Base-by-base conservation (phyloP, 2,113 vertebrate genomes). In the Loxodonta africana region DNA sequence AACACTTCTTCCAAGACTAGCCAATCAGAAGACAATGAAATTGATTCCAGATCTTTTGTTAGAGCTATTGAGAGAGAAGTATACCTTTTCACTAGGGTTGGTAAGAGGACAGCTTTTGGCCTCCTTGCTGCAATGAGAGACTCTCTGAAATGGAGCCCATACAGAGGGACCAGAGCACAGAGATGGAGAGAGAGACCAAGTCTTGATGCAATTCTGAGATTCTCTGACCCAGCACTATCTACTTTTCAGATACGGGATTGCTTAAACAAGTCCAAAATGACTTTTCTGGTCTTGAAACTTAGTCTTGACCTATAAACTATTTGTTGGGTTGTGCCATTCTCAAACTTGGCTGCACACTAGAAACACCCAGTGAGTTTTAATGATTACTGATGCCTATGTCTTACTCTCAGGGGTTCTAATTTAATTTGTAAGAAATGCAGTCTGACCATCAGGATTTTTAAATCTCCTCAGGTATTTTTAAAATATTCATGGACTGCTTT, bases 21-120 rank as follows among this genome's bases (percentile, higher is more conserved):
- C 69, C 30, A 77, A 73, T 81, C 57, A 84, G 71, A 60, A 80
- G 5, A 51, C 20, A 96, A 41, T 21, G 37, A 73, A 96, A 92
- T 83, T 8, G 74, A 78, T 73, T 76, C 30, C 37, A 91, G 10
- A 6, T 85, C 6, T 91, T 93, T 33, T 18, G 26, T 10, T 51
- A n/a, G 28, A 77, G 4, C 8, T 25, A 9, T 48, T 88, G 65
- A 41, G 26, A 69, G 77, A 87, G 25, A 37, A 65, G 4, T 4
- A 71, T 1, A n/a, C 30, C 8, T 28, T 65, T 93, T 73, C 10
- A n/a, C 8, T 33, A 63, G n/a, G 11, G 30, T n/a, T 80, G 12
- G 73, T n/a, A 0, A 21, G 3, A 57, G 23, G 37, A 63, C 2
- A 60, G 30, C 8, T 84, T 69, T 53, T 78, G 48, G 63, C 0